These are phyloP conservation scores for Rhinichthys klamathensis DNA, from an alignment of 2,113 vertebrate species.

Conservation along the genomic window DNA sequence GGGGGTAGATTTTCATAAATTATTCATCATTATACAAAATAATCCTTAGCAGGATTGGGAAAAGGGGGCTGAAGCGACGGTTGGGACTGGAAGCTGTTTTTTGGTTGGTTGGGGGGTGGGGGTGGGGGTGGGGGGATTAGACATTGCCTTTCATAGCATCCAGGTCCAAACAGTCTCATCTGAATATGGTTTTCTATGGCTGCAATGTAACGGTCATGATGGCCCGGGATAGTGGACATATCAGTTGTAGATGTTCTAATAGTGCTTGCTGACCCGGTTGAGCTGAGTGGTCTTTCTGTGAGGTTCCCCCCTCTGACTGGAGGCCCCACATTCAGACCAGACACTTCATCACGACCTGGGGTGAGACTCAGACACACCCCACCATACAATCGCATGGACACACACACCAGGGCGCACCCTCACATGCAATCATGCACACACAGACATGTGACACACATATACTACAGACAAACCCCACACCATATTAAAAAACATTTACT, in stretches of 20 bases:
- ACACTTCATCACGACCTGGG: constrained; percentile 56
- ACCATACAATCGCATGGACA: constrained; percentile 52
- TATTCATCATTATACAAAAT: constrained; percentile 81
- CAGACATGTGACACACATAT: constrained; percentile 46
- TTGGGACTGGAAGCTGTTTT: constrained; percentile 59
- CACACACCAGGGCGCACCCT: constrained; percentile 55
- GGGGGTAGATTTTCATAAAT: constrained; percentile 79
- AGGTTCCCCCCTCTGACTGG: constrained; percentile 23
- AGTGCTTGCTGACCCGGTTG: constrained; percentile 46
- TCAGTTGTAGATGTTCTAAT: neutral
- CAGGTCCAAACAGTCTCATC: constrained; percentile 19
- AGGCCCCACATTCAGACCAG: constrained; percentile 51
- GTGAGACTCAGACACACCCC: constrained; percentile 59
- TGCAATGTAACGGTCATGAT: constrained; percentile 5
- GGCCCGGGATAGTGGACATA: neutral
- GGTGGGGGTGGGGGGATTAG: constrained; percentile 52
- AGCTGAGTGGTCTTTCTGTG: constrained; percentile 29
- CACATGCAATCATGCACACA: constrained; percentile 47
- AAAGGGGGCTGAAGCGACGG: constrained; percentile 66
- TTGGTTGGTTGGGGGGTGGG: constrained; percentile 36
- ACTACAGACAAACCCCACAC: constrained; percentile 1
- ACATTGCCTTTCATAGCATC: constrained; percentile 54
- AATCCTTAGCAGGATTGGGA: constrained; percentile 74
- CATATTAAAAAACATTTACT: neutral
- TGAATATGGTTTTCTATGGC: neutral